A percentile compares a stretch with the other conserved stretches of the same genome.
phyloP scores from a whole-genome alignment of 2,113 vertebrate genomes.

The Triplophysa dalaica region DNA sequence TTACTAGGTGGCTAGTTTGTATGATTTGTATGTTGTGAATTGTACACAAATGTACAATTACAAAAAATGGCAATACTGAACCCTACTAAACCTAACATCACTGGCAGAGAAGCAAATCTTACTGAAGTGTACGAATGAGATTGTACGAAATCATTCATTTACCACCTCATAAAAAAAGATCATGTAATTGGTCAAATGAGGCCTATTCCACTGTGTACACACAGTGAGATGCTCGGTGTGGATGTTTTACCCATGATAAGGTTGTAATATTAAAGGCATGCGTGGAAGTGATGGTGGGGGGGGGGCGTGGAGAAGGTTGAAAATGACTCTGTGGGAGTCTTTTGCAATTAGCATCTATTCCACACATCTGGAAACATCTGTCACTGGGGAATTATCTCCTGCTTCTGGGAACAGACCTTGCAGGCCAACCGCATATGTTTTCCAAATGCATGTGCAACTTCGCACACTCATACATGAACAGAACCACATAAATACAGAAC shows the following conservation, averaged over 20 bases:
- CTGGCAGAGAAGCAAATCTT: no score
- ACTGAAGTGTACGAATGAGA: no score
- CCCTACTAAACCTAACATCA: no score
- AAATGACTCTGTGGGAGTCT: slow-evolving; percentile 54
- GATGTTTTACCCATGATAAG: slow-evolving; percentile 23
- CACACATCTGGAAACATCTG: slow-evolving; percentile 57
- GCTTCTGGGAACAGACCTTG: slow-evolving; percentile 43
- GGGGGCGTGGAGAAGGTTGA: neutral
- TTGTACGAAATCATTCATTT: no score
- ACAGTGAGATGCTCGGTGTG: neutral
- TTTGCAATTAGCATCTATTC: slow-evolving; percentile 55
- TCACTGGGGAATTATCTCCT: slow-evolving; percentile 49
- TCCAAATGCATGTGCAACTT: slow-evolving; percentile 36
- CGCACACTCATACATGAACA: slow-evolving; percentile 36
- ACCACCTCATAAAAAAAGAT: neutral
- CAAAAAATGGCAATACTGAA: no score
- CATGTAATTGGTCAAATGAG: slow-evolving; percentile 14
- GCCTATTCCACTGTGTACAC: neutral
- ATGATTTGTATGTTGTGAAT: no score
- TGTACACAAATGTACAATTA: no score
- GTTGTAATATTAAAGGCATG: slow-evolving; percentile 22
- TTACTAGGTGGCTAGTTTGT: no score
- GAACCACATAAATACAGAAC: slow-evolving; percentile 42
- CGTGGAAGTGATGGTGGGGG: neutral
- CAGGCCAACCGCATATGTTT: slow-evolving; percentile 48